phyloP scores from a whole-genome alignment of 2,888 invertebrate species.

The Apomyelois bistriatella region DNA sequence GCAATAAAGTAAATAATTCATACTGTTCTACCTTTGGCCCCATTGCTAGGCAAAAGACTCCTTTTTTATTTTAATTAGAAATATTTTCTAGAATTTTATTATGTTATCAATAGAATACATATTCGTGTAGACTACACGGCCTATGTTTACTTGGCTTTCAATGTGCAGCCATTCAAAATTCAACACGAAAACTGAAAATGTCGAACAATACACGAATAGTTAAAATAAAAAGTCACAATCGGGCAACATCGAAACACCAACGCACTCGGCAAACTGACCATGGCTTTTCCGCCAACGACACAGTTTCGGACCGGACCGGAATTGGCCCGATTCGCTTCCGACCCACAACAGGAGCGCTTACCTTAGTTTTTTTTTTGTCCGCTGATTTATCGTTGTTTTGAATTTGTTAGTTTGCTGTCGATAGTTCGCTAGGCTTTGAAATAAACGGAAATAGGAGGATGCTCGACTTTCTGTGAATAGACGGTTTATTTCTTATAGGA shows the following conservation, averaged over 20 bases:
- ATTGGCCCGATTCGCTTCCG: conserved; percentile 57
- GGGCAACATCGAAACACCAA: too few species aligned
- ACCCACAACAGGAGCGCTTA: conserved; percentile 77
- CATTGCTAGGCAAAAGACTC: too few species aligned
- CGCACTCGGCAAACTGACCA: conserved; percentile 63
- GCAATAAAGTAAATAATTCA: too few species aligned
- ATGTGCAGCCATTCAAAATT: background rate
- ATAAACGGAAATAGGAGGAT: conserved; percentile 9
- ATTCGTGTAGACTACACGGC: too few species aligned
- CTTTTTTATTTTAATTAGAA: too few species aligned
- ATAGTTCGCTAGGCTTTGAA: conserved; percentile 22
- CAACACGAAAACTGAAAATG: background rate
- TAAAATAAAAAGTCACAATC: too few species aligned
- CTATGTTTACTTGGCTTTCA: too few species aligned
- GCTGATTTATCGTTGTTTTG: conserved; percentile 76
- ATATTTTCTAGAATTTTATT: too few species aligned
- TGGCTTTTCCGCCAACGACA: conserved; percentile 73
- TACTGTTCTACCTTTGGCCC: too few species aligned
- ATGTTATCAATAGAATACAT: too few species aligned
- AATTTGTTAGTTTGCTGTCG: conserved; percentile 64
- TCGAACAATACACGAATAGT: background rate
- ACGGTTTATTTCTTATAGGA: conserved; percentile 2
- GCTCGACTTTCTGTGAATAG: background rate
- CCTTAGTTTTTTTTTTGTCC: conserved; percentile 78
- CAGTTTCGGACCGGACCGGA: conserved; percentile 55